These are phyloP conservation scores for Leptinotarsa peninsularis DNA, from an alignment of 2,888 invertebrate genomes.

Conservation along the genomic window DNA sequence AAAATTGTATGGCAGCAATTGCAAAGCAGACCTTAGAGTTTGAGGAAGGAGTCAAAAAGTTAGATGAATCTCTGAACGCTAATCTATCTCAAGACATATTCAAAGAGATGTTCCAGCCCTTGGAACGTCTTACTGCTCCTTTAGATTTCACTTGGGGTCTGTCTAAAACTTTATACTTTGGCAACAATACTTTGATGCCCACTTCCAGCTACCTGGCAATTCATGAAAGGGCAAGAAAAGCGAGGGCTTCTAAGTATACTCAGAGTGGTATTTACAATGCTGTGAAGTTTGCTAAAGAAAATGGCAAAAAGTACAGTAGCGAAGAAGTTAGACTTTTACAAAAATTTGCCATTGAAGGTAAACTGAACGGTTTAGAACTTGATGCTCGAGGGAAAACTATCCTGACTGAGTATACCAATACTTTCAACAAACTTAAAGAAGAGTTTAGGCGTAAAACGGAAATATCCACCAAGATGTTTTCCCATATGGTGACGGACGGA, in stretches of 20 bases:
- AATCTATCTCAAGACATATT: constrained; percentile 70
- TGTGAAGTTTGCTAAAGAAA: constrained; percentile 68
- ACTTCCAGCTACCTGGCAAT: constrained; percentile 82
- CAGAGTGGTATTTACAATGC: constrained; percentile 78
- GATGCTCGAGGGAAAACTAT: constrained; percentile 68
- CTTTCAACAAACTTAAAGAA: constrained; percentile 71
- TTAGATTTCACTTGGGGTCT: constrained; percentile 89
- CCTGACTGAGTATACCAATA: constrained; percentile 70
- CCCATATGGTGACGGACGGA: constrained; percentile 75
- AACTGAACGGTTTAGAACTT: constrained; percentile 83
- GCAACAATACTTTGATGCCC: constrained; percentile 84
- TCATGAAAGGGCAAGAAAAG: constrained; percentile 82
- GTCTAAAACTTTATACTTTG: constrained; percentile 85
- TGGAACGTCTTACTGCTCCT: constrained; percentile 80
- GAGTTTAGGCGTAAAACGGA: constrained; percentile 78
- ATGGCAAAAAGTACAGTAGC: constrained; percentile 59
- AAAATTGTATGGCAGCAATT: constrained; percentile 86
- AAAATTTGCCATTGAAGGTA: constrained; percentile 85
- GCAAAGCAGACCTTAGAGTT: constrained; percentile 85
- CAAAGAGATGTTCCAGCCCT: constrained; percentile 76
- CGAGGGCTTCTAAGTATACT: constrained; percentile 79
- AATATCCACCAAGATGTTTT: constrained; percentile 75
- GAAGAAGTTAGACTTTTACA: constrained; percentile 79
- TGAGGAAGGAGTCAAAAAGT: constrained; percentile 78
- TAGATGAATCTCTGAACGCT: constrained; percentile 72